Evolutionary conservation across 2,113 vertebrate species (phyloP).

Genomic region (Setophaga petechia): DNA sequence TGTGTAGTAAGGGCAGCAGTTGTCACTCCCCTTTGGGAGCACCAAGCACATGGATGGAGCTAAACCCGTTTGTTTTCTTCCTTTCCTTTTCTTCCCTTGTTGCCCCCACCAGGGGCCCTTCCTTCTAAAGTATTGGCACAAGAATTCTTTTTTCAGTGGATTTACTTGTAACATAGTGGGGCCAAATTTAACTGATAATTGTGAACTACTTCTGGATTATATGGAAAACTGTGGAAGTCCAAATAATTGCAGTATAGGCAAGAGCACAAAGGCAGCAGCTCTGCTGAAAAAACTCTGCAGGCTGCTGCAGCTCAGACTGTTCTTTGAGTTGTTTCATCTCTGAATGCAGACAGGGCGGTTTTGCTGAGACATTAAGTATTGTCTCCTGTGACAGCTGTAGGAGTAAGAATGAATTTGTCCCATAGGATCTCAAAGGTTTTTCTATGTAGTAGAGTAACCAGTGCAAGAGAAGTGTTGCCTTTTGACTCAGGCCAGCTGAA

Average conservation of each 20-base stretch:
- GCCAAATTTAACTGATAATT: neutral
- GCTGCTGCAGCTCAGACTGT: neutral
- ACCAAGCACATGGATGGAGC: neutral
- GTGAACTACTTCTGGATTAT: neutral
- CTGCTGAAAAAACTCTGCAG: neutral
- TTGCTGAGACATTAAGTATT: neutral
- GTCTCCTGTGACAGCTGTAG: neutral
- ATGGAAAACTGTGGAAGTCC: neutral
- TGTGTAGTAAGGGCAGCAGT: neutral
- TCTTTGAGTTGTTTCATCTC: neutral
- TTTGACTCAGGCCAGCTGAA: neutral
- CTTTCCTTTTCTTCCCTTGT: neutral
- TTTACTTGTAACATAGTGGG: neutral
- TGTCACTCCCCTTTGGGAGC: neutral
- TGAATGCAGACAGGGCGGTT: neutral
- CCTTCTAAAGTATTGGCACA: neutral
- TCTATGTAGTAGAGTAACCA: neutral
- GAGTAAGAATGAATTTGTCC: neutral
- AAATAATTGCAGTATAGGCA: neutral
- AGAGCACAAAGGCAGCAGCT: neutral
- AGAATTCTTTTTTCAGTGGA: neutral
- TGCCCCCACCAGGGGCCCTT: neutral
- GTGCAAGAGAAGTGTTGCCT: neutral
- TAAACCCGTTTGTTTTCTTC: neutral
- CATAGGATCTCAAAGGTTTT: neutral